These are phyloP conservation scores for Lutjanus argentimaculatus DNA, from an alignment of 2,797 vertebrate species.

Conservation along the genomic window DNA sequence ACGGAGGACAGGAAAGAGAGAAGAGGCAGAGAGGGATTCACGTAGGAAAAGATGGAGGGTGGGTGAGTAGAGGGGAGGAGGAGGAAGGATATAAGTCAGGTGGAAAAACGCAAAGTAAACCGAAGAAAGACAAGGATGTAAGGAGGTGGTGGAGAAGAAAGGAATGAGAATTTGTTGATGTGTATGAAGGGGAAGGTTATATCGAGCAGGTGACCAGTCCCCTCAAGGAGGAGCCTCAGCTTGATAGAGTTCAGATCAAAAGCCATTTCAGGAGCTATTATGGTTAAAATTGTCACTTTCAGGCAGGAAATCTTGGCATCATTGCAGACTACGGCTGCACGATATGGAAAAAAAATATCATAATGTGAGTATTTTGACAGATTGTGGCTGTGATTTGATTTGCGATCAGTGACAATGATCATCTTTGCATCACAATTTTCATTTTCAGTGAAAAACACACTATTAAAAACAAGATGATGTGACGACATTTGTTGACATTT, in stretches of 20 bases:
- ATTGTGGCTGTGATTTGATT: no score
- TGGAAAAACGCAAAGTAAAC: slow-evolving; percentile 1
- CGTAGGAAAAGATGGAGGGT: slow-evolving; percentile 22
- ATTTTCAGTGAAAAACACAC: no score
- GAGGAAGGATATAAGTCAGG: slow-evolving; percentile 1
- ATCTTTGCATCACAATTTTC: no score
- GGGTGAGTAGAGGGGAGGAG: not conserved
- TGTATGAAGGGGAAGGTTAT: slow-evolving; percentile 1
- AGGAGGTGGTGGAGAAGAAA: slow-evolving; percentile 1
- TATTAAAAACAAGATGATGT: no score
- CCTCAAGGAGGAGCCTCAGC: not conserved
- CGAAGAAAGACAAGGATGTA: not conserved
- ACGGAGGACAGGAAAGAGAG: slow-evolving; percentile 15
- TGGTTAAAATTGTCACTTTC: slow-evolving; percentile 16
- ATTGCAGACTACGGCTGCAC: not conserved
- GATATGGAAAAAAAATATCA: no score
- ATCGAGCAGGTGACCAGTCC: slow-evolving; percentile 6
- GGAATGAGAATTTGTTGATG: not conserved
- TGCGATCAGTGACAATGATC: no score
- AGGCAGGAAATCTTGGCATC: slow-evolving; percentile 9
- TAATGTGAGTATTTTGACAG: no score
- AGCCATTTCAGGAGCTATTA: slow-evolving; percentile 22
- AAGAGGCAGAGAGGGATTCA: slow-evolving; percentile 1
- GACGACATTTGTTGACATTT: no score
- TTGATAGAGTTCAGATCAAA: slow-evolving; percentile 30